Percentiles rank a stretch among this genome's conserved stretches.
These are phyloP conservation scores for Timandra comae DNA, from an alignment of 2,888 invertebrate species.

Conservation along the genomic window DNA sequence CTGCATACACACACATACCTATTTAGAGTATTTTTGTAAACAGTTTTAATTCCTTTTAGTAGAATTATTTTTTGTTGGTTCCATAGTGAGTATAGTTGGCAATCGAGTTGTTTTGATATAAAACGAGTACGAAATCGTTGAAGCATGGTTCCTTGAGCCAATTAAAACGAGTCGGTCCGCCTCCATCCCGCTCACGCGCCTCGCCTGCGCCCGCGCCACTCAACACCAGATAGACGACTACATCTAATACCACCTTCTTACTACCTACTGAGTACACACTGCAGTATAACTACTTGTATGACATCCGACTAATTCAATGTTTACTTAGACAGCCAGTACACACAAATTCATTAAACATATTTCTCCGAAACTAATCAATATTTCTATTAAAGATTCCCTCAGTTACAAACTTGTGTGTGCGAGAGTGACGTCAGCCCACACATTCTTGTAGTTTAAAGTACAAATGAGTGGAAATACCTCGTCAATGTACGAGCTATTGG, in stretches of 20 bases:
- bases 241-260: neutral
- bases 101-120: slow-evolving; percentile 24
- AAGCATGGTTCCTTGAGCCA: slow-evolving; percentile 64
- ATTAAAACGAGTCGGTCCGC: slow-evolving; percentile 47
- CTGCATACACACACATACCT: no score
- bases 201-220: slow-evolving; percentile 14
- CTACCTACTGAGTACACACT: neutral
- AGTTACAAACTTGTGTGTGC: no score
- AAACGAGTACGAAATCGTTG: slow-evolving; percentile 41
- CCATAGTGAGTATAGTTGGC: slow-evolving; percentile 23
- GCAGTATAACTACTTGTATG: neutral
- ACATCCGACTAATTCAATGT: neutral
- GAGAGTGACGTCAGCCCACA: no score
- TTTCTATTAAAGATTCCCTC: no score
- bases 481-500: neutral
- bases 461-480: neutral
- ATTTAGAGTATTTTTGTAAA: slow-evolving; percentile 12
- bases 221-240: neutral
- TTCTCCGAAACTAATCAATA: no score
- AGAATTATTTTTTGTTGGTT: no score
- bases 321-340: neutral
- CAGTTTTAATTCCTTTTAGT: no score
- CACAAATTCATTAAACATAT: no score
- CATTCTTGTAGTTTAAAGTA: no score
- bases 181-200: slow-evolving; percentile 13